Evolutionary conservation across 2,113 vertebrate genomes (phyloP).

Genomic region (Anarrhichthys ocellatus): DNA sequence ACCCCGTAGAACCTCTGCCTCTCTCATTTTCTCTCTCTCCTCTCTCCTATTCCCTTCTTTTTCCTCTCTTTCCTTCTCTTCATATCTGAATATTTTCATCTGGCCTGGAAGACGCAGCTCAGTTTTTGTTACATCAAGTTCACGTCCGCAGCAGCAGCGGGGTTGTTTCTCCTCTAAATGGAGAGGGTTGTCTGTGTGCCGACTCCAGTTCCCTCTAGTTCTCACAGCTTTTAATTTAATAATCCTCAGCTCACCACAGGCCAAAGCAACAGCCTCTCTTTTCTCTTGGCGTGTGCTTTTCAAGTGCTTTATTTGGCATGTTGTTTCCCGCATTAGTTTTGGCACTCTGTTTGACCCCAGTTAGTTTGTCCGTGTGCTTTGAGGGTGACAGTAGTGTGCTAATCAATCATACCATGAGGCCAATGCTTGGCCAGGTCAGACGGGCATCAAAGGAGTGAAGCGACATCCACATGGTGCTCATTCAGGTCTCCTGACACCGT

Average conservation of each 20-base stretch:
- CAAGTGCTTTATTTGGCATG: slow-evolving; percentile 36
- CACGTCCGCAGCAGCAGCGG: slow-evolving; percentile 1
- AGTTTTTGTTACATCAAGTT: slow-evolving; percentile 20
- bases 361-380: slow-evolving; percentile 51
- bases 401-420: slow-evolving; percentile 59
- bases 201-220: slow-evolving; percentile 30
- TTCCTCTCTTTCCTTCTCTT: not conserved
- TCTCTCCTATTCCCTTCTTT: not conserved
- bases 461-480: slow-evolving; percentile 43
- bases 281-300: slow-evolving; percentile 34
- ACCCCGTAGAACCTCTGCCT: slow-evolving; percentile 33
- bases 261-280: slow-evolving; percentile 39
- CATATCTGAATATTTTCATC: slow-evolving; percentile 25
- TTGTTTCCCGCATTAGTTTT: slow-evolving; percentile 63
- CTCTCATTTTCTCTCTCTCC: slow-evolving; percentile 26
- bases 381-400: slow-evolving; percentile 58
- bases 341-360: slow-evolving; percentile 51
- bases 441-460: slow-evolving; percentile 47
- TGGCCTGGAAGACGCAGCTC: not conserved
- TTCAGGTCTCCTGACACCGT: slow-evolving; percentile 25
- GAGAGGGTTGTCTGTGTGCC: slow-evolving; percentile 14
- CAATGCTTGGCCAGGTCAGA: slow-evolving; percentile 32
- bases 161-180: slow-evolving; percentile 15
- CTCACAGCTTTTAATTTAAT: slow-evolving; percentile 54
- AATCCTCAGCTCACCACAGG: slow-evolving; percentile 37